Percentiles rank a stretch among this genome's conserved stretches.
Evolutionary conservation across 92 coral and sea anemone genomes (phyloP).

Genomic region (Galaxea fascicularis): DNA sequence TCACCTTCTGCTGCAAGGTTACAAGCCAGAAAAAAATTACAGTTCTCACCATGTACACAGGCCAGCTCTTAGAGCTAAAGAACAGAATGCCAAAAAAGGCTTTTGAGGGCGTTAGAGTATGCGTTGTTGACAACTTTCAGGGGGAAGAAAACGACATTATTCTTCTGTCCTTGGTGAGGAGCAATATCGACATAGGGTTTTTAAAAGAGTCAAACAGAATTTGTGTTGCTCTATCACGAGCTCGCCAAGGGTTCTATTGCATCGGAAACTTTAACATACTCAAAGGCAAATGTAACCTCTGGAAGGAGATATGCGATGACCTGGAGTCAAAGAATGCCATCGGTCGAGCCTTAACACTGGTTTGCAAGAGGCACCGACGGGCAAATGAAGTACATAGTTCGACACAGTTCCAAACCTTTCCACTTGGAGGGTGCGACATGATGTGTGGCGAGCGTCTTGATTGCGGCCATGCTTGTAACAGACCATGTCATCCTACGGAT

Average conservation of each 20-base stretch:
- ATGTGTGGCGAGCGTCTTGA: slow-evolving; percentile 43
- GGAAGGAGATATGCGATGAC: slow-evolving; percentile 74
- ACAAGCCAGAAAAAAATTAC: slow-evolving; percentile 59
- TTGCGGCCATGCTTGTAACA: slow-evolving; percentile 44
- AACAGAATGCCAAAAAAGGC: slow-evolving; percentile 55
- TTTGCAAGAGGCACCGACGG: slow-evolving; percentile 26
- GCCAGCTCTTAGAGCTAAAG: slow-evolving; percentile 66
- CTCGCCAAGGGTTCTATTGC: slow-evolving; percentile 73
- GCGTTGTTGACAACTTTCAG: slow-evolving; percentile 79
- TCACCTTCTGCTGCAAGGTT: slow-evolving; percentile 71
- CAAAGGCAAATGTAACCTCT: slow-evolving; percentile 48
- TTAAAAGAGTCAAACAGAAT: slow-evolving; percentile 78
- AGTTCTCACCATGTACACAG: slow-evolving; percentile 77
- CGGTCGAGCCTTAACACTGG: slow-evolving; percentile 13
- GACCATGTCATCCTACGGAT: slow-evolving; percentile 32
- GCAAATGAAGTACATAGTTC: neutral
- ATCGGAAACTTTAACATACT: slow-evolving; percentile 76
- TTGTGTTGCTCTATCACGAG: slow-evolving; percentile 84
- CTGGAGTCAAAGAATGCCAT: slow-evolving; percentile 44
- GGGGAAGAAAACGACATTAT: slow-evolving; percentile 85
- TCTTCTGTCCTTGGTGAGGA: slow-evolving; percentile 76
- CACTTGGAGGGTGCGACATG: slow-evolving; percentile 32
- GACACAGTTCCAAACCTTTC: neutral
- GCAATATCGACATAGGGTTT: slow-evolving; percentile 77
- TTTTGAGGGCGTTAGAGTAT: slow-evolving; percentile 65